Conservation (phyloP, 1,140 invertebrate species). For the Musca domestica region DNA sequence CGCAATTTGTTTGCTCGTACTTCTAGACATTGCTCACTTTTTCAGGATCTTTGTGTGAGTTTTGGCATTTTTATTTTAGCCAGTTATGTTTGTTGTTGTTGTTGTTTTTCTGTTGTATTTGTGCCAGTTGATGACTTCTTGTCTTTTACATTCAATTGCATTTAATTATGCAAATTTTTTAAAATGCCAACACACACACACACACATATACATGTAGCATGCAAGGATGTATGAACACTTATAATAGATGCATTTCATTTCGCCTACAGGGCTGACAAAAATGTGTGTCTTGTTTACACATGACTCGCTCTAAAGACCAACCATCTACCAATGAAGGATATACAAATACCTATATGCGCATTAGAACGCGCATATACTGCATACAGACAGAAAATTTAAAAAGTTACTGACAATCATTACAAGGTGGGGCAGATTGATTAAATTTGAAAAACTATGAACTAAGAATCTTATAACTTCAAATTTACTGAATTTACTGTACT, state of each 20-base stretch:
- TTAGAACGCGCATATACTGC: neutral
- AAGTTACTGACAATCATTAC: too few relatives aligned
- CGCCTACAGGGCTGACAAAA: too few relatives aligned
- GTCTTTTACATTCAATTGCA: constrained; percentile 17
- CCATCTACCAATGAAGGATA: neutral
- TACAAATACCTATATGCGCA: neutral
- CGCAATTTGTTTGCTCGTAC: too few relatives aligned
- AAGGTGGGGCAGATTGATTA: too few relatives aligned
- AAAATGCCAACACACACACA: neutral
- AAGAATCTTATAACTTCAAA: too few relatives aligned
- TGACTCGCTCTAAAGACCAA: neutral
- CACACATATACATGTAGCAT: constrained; percentile 1
- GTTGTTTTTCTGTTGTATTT: neutral
- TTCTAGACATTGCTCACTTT: neutral
- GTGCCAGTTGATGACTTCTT: constrained; percentile 3
- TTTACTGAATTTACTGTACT: too few relatives aligned
- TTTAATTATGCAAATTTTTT: constrained; percentile 17
- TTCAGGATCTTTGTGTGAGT: neutral
- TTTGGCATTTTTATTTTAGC: neutral
- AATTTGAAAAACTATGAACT: too few relatives aligned
- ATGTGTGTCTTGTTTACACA: too few relatives aligned
- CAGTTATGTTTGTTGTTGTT: neutral
- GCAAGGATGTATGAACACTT: neutral
- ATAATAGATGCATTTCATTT: neutral
- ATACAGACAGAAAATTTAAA: too few relatives aligned